These are phyloP conservation scores for Eretmodus cyanostictus DNA, from an alignment of 2,113 vertebrate species.

Conservation along the genomic window DNA sequence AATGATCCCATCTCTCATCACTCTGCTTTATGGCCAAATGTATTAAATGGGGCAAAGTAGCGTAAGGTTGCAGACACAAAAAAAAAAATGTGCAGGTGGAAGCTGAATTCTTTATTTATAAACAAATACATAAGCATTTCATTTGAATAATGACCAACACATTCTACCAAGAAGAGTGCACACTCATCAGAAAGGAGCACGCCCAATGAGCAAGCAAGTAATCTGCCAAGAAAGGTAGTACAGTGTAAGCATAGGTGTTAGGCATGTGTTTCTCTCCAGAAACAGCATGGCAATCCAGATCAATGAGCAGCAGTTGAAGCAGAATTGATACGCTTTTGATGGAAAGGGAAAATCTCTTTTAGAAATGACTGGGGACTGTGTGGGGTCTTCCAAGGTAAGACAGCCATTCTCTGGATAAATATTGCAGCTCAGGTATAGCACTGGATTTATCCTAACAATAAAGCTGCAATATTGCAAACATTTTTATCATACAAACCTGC, in stretches of 20 bases:
- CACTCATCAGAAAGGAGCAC: neutral
- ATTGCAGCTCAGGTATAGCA: neutral
- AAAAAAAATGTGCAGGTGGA: neutral
- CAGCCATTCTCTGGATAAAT: neutral
- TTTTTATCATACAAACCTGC: neutral
- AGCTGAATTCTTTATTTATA: neutral
- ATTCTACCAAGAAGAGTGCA: neutral
- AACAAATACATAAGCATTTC: neutral
- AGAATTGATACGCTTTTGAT: neutral
- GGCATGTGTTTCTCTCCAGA: neutral
- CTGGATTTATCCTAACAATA: neutral
- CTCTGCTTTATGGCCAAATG: neutral
- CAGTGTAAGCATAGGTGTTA: neutral
- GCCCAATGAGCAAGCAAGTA: neutral
- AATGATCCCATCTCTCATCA: neutral
- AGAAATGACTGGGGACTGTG: neutral
- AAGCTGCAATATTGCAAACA: neutral
- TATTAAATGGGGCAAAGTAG: neutral
- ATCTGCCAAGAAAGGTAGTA: neutral
- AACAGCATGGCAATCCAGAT: neutral
- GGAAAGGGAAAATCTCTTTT: neutral
- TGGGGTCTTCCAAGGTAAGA: neutral
- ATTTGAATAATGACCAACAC: neutral
- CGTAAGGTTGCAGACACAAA: fast-evolving
- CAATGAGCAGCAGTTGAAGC: neutral